Evolutionary conservation across 2,113 vertebrate species (phyloP), one percentile per base, ranked within the genome.

Genomic region (Upupa epops): DNA sequence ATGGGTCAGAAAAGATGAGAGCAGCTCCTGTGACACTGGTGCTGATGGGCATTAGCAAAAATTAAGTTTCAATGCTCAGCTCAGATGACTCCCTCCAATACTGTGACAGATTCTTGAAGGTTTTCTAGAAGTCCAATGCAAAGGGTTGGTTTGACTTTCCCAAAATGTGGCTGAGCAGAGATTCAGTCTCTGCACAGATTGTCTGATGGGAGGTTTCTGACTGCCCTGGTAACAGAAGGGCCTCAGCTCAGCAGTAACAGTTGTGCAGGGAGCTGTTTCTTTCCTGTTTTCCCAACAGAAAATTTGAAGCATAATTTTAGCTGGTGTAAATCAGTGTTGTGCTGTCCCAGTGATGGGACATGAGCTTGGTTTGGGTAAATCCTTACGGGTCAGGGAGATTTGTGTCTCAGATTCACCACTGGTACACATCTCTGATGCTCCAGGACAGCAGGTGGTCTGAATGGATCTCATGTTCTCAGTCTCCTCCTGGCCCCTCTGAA

Each of bases 201-300:
- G 20, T 28, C 20, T 52, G 18, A 3, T 3, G 15, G 61, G 74
- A 17, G 15, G 31, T 79, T 48, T 26, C 45, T 32, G 65, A 11
- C 29, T 34, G 11, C 66, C 20, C 12, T 9, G 28, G 36, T 51
- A 42, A 1, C 2, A 24, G 51, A 79, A 18, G 5, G 9, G 17
- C 10, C 34, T 19, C 36, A 59, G 36, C 26, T 40, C 59, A 32
- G 60, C 37, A 18, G 46, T 36, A 25, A 10, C 24, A 46, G 21
- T 8, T 13, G 1, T 3, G 5, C 48, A 49, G 45, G 24, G 29
- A 34, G 5, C 17, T 0, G 0, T 3, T 51, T 32, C 19, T 5
- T 18, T 36, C 0, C 2, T 55, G 19, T 34, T 42, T 46, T 45
- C 31, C 63, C 37, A 40, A n/a, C 34, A 0, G 2, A 46, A 22